phyloP scores from a whole-genome alignment of 37 sponge, comb jelly and placozoan species.

The Aphrocallistes beatrix region DNA sequence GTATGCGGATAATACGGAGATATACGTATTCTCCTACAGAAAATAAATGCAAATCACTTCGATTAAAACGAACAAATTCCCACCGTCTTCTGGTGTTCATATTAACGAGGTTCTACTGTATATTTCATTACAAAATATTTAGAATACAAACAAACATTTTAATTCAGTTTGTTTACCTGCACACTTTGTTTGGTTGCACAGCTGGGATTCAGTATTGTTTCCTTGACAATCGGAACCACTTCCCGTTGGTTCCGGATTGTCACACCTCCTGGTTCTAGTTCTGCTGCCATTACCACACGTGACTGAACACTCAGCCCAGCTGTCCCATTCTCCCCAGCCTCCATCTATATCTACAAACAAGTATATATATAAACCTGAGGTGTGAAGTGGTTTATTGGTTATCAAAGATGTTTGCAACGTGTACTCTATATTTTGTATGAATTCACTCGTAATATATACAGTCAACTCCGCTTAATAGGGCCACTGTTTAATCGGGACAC shows the following conservation, averaged over 20 bases:
- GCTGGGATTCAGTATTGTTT: not conserved
- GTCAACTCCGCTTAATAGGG: not conserved
- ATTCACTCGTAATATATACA: not conserved
- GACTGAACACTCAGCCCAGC: not conserved
- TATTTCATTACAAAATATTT: no score
- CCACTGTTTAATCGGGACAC: no score
- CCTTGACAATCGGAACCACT: not conserved
- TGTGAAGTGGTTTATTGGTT: not conserved
- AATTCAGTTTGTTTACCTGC: not conserved
- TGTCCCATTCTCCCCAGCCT: constrained; percentile 8
- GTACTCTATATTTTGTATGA: not conserved
- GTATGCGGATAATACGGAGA: no score
- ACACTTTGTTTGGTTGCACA: not conserved
- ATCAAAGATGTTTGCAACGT: not conserved
- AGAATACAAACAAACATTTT: no score
- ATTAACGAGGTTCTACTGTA: no score
- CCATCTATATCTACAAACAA: not conserved
- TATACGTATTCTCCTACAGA: no score
- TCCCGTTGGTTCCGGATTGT: not conserved
- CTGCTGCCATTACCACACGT: not conserved
- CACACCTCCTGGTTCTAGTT: constrained; percentile 19
- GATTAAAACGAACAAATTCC: no score
- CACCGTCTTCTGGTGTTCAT: no score
- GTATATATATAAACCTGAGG: not conserved
- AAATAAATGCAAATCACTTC: no score